Percentiles rank a stretch among this genome's conserved stretches.
phyloP scores from a whole-genome alignment of 2,113 vertebrate genomes.

The Equus quagga region DNA sequence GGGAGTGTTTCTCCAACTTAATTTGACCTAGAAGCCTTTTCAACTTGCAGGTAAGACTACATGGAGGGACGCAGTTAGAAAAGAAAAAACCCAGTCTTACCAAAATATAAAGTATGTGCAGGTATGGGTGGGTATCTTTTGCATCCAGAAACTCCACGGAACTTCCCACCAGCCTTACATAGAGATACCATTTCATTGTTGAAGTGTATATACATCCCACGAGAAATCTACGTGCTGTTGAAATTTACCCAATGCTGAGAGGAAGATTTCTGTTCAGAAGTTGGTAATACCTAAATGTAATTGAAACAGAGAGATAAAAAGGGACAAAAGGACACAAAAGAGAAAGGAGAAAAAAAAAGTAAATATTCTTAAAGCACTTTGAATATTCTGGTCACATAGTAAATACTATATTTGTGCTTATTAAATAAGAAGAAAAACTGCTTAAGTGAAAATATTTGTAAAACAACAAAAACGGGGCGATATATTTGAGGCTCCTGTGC shows the following conservation, averaged over 20 bases:
- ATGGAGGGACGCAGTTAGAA: not conserved
- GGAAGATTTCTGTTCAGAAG: not conserved
- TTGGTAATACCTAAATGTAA: not conserved
- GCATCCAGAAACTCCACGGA: not conserved
- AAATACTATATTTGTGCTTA: not conserved
- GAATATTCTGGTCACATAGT: not conserved
- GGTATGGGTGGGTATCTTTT: not conserved
- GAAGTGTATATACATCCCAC: too few species aligned
- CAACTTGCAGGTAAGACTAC: not conserved
- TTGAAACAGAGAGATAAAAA: not conserved
- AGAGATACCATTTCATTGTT: not conserved
- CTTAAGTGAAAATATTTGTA: conserved; percentile 31
- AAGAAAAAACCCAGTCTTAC: not conserved
- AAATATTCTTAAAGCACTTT: not conserved
- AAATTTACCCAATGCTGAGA: not conserved
- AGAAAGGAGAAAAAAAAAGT: not conserved
- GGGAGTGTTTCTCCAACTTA: not conserved
- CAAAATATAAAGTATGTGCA: not conserved
- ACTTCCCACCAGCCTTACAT: not conserved
- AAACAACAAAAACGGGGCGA: not conserved
- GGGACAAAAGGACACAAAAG: not conserved
- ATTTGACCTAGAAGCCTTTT: not conserved
- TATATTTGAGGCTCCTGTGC: not conserved
- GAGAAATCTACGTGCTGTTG: not conserved
- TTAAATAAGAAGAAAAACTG: not conserved